A percentile compares a stretch with the other conserved stretches of the same genome.
These are phyloP conservation scores for Sepiola atlantica DNA, from an alignment of 2,888 invertebrate genomes.

Conservation along the genomic window DNA sequence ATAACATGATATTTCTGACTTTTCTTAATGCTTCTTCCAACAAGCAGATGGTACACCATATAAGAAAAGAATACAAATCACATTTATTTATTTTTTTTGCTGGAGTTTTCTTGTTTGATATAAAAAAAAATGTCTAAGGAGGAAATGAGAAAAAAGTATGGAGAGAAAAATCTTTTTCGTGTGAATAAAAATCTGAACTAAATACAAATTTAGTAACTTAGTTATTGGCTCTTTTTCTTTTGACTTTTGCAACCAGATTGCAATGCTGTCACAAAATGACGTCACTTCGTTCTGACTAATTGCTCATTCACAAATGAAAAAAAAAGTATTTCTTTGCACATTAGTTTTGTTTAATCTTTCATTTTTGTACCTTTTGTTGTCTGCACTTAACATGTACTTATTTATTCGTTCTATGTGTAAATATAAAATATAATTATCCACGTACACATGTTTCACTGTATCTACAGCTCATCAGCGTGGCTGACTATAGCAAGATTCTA, in stretches of 20 bases:
- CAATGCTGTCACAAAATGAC: constrained; percentile 14
- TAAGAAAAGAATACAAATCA: not conserved
- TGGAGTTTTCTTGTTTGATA: not conserved
- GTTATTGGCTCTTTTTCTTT: not conserved
- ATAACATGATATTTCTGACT: not conserved
- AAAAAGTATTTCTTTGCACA: not conserved
- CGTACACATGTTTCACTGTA: too few species aligned
- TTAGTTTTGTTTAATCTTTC: not conserved
- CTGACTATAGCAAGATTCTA: too few species aligned
- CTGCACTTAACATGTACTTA: too few species aligned
- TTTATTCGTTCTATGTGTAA: too few species aligned
- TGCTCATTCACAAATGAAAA: not conserved
- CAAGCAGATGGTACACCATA: not conserved
- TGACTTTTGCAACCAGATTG: not conserved
- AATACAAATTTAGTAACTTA: constrained; percentile 12
- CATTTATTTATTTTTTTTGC: not conserved
- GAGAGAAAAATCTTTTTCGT: not conserved
- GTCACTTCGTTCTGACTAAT: not conserved
- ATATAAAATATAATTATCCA: too few species aligned
- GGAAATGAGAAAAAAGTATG: not conserved
- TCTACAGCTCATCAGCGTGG: too few species aligned
- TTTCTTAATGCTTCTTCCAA: not conserved
- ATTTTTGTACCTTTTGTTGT: not conserved
- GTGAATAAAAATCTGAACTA: not conserved
- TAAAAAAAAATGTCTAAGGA: not conserved